Conservation (phyloP, 2,888 invertebrate genomes). For the Gisinianus flammeolus region DNA sequence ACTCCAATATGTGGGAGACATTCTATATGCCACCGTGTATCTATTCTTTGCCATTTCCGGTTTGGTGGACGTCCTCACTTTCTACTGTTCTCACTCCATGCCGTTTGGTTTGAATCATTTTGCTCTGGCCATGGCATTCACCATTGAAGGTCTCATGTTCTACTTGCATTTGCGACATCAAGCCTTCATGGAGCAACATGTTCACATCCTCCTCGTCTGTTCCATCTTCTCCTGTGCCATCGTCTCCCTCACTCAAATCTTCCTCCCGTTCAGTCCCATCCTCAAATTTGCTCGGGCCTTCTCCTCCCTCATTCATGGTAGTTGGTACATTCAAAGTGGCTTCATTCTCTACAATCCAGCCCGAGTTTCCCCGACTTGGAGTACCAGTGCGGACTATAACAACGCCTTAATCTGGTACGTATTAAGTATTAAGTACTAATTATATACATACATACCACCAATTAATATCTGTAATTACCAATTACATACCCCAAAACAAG, state of each 20-base stretch:
- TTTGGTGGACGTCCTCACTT: constrained; percentile 62
- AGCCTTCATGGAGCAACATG: constrained; percentile 56
- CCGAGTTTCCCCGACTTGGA: constrained; percentile 45
- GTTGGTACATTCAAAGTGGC: constrained; percentile 59
- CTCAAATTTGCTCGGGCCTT: constrained; percentile 55
- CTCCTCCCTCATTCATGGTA: constrained; percentile 58
- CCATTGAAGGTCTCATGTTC: constrained; percentile 62
- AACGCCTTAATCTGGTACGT: constrained; percentile 52
- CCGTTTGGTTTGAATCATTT: constrained; percentile 62
- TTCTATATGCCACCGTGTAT: constrained; percentile 61
- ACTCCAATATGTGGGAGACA: constrained; percentile 55
- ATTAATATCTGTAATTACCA: no score
- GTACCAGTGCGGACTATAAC: constrained; percentile 55
- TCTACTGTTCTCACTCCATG: constrained; percentile 62
- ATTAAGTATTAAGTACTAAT: no score
- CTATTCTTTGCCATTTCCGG: constrained; percentile 63
- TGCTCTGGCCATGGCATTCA: constrained; percentile 61
- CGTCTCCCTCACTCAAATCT: constrained; percentile 52
- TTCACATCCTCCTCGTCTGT: constrained; percentile 43
- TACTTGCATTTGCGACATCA: constrained; percentile 50
- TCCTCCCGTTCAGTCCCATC: constrained; percentile 50
- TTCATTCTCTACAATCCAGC: constrained; percentile 56
- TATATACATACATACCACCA: no score
- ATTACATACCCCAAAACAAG: no score
- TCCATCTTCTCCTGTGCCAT: constrained; percentile 56